Evolutionary conservation across 2,888 invertebrate species (phyloP), one percentile per base, ranked within the genome.

Genomic region (Melipona beecheii): DNA sequence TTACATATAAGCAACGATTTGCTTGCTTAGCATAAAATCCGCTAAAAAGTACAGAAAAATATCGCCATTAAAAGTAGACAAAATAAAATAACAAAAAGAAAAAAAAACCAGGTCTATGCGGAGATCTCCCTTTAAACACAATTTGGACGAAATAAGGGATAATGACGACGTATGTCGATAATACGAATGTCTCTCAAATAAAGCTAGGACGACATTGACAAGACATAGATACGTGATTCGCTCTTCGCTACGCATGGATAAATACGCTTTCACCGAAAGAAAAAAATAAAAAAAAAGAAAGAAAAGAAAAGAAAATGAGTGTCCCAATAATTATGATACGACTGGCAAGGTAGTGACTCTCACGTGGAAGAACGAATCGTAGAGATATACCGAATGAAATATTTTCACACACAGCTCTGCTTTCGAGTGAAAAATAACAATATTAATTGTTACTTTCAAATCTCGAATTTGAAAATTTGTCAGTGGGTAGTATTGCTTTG

Each of bases 121-220:
- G 2, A 43, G 43, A 69, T n/a, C 21, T 69, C 11, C 9, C 19
- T 50, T 11, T 15, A 66, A 56, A 19, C 27, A 65, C 27, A 68
- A 83, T 54, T 66, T 72, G 83, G 75, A 83, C 82, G 75, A 82
- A 83, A 83, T 71, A 71, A 83, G 54, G 60, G 64, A 68, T 27
- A 69, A 64, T 62, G 50, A 77, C 17, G n/a, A 58, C 43, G 15
- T 31, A 31, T 43, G 24, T 78, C 49, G 78, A 60, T 58, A 52
- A 19, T 31, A 66, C 15, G 31, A 75, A 54, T 21, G 15, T 68
- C 52, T 24, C 15, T 56, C 17, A 21, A 77, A 19, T 19, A 58
- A 74, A 36, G 75, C 75, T 71, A 49, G 24, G 21, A 49, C 52
- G 21, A 49, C 52, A 71, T 75, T 43, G 31, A 31, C 54, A 65